These are phyloP conservation scores for Arothron firmamentum DNA, from an alignment of 2,113 vertebrate genomes.

Conservation along the genomic window DNA sequence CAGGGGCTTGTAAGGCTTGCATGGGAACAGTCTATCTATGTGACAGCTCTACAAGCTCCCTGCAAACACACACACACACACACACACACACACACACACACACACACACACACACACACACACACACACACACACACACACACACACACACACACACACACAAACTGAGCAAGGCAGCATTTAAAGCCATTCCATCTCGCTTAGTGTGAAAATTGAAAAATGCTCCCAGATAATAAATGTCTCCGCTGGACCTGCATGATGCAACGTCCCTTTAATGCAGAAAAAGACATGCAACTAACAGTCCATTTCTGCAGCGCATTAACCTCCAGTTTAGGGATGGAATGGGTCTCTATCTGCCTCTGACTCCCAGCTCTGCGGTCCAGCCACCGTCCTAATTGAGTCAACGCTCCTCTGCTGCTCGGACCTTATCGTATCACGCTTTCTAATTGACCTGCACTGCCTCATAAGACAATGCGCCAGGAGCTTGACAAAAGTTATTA, in stretches of 20 bases:
- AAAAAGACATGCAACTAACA: conserved; percentile 51
- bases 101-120: conserved; percentile 10
- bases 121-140: conserved; percentile 21
- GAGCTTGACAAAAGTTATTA: conserved; percentile 99
- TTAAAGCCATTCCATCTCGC: conserved; percentile 41
- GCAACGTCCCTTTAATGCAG: conserved; percentile 44
- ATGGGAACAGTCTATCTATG: conserved; percentile 60
- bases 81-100: neutral
- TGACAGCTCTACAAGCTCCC: conserved; percentile 48
- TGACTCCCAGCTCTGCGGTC: conserved; percentile 52
- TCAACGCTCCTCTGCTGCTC: conserved; percentile 91
- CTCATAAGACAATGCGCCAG: conserved; percentile 95
- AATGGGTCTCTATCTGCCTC: conserved; percentile 52
- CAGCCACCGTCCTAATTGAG: conserved; percentile 87
- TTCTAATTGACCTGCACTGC: conserved; percentile 97
- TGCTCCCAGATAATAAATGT: conserved; percentile 40
- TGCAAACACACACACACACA: conserved; percentile 29
- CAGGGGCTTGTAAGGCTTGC: conserved; percentile 47
- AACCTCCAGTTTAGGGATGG: conserved; percentile 65
- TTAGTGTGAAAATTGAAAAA: conserved; percentile 37
- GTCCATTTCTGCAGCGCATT: conserved; percentile 58
- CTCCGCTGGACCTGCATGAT: conserved; percentile 45
- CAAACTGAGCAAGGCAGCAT: conserved; percentile 19
- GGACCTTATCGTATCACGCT: conserved; percentile 96
- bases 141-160: conserved; percentile 5